These are phyloP conservation scores for Spilarctia lutea DNA, from an alignment of 2,888 invertebrate species.

Conservation along the genomic window DNA sequence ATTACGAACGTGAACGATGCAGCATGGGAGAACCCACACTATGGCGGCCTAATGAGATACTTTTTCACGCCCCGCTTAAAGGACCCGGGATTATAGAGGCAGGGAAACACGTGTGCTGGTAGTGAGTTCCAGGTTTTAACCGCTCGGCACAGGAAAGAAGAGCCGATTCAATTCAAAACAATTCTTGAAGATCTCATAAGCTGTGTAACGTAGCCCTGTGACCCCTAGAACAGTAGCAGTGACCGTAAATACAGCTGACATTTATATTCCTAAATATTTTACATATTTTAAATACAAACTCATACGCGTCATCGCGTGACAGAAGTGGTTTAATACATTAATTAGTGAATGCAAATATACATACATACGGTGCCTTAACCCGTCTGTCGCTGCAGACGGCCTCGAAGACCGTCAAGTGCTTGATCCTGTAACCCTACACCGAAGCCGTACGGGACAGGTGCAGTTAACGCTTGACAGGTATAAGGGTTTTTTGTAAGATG, in stretches of 20 bases:
- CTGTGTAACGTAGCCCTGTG: background rate
- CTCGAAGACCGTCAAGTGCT: conserved; percentile 49
- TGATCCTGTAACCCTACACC: conserved; percentile 49
- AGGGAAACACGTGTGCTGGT: too few relatives aligned
- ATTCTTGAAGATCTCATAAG: background rate
- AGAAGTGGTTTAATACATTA: background rate
- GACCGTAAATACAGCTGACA: too few relatives aligned
- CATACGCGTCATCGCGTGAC: background rate
- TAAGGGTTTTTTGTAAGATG: conserved; percentile 33
- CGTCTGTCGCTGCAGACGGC: conserved; percentile 47
- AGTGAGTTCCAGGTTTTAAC: too few relatives aligned
- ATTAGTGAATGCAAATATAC: background rate
- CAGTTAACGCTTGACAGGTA: conserved; percentile 40
- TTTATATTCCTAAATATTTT: background rate
- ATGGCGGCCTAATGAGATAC: too few relatives aligned
- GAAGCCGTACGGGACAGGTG: conserved; percentile 54
- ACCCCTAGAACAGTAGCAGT: background rate
- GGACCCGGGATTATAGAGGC: too few relatives aligned
- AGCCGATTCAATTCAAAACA: too few relatives aligned
- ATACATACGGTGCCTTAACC: conserved; percentile 21
- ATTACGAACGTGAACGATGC: too few relatives aligned
- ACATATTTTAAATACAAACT: background rate
- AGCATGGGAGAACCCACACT: too few relatives aligned
- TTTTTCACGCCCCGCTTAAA: too few relatives aligned
- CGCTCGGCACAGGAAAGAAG: too few relatives aligned